These are phyloP conservation scores for Lasioglossum oenotherae DNA, from an alignment of 2,888 invertebrate genomes.

Conservation along the genomic window DNA sequence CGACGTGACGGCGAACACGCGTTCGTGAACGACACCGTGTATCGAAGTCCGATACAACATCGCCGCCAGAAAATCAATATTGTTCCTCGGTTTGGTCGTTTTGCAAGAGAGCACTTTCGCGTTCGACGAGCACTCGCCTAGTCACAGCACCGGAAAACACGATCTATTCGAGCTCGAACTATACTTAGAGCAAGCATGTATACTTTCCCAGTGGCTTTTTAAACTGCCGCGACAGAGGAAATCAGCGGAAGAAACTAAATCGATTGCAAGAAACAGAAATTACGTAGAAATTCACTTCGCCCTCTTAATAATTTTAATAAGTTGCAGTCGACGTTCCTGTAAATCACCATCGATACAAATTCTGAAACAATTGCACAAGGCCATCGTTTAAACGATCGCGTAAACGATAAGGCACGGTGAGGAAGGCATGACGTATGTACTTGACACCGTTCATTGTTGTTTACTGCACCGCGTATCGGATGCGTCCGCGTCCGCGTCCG, in stretches of 20 bases:
- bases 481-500: not conserved
- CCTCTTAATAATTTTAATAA: not conserved
- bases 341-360: not conserved
- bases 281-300: not conserved
- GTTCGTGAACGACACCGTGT: slow-evolving; percentile 2
- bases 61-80: slow-evolving; percentile 35
- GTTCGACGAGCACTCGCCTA: slow-evolving; percentile 27
- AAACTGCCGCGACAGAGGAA: not conserved
- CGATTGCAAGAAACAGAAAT: not conserved
- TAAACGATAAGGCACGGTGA: not conserved
- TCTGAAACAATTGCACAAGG: not conserved
- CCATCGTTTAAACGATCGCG: not conserved
- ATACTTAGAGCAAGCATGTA: slow-evolving; percentile 18
- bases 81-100: not conserved
- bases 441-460: slow-evolving; percentile 15
- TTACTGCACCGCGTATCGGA: slow-evolving; percentile 14
- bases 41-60: not conserved
- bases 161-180: slow-evolving; percentile 38
- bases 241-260: too few species aligned
- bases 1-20: not conserved
- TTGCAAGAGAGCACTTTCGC: not conserved
- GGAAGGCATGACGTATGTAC: slow-evolving; percentile 12
- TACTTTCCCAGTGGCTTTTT: slow-evolving; percentile 17
- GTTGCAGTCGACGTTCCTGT: not conserved
- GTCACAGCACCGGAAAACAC: slow-evolving; percentile 20